These are phyloP conservation scores for Horisme vitalbata DNA, from an alignment of 2,888 invertebrate genomes.

Conservation along the genomic window DNA sequence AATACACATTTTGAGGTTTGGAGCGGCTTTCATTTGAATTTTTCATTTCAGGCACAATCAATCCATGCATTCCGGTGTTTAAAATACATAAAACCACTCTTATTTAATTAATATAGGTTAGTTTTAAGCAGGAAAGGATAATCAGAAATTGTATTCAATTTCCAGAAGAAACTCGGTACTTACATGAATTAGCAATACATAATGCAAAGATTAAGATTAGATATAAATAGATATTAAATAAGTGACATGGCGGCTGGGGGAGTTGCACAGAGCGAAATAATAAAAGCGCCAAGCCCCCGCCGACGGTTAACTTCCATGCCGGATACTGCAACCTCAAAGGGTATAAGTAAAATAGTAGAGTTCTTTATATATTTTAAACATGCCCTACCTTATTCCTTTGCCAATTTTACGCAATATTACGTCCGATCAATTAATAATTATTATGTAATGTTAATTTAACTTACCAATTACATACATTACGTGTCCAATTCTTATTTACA, in stretches of 20 bases:
- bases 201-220: too few relatives aligned
- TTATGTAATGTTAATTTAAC: slow-evolving; percentile 42
- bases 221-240: too few relatives aligned
- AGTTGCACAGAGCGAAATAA: too few relatives aligned
- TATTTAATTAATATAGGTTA: slow-evolving; percentile 11
- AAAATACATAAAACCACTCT: slow-evolving; percentile 65
- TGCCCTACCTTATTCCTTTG: slow-evolving; percentile 57
- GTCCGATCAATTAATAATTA: slow-evolving; percentile 53
- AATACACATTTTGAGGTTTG: slow-evolving; percentile 79
- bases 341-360: too few relatives aligned
- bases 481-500: slow-evolving; percentile 33
- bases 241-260: too few relatives aligned
- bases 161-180: too few relatives aligned
- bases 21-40: slow-evolving; percentile 78
- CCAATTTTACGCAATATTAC: slow-evolving; percentile 55
- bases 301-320: too few relatives aligned
- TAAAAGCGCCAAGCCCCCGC: too few relatives aligned
- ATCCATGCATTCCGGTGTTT: slow-evolving; percentile 77
- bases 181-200: too few relatives aligned
- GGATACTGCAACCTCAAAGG: too few relatives aligned
- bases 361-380: slow-evolving; percentile 70
- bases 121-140: too few relatives aligned
- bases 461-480: slow-evolving; percentile 41
- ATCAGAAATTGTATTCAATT: too few relatives aligned
- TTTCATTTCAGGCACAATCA: slow-evolving; percentile 76